These are phyloP conservation scores for Leptothorax acervorum DNA, from an alignment of 2,888 invertebrate species.

Conservation along the genomic window DNA sequence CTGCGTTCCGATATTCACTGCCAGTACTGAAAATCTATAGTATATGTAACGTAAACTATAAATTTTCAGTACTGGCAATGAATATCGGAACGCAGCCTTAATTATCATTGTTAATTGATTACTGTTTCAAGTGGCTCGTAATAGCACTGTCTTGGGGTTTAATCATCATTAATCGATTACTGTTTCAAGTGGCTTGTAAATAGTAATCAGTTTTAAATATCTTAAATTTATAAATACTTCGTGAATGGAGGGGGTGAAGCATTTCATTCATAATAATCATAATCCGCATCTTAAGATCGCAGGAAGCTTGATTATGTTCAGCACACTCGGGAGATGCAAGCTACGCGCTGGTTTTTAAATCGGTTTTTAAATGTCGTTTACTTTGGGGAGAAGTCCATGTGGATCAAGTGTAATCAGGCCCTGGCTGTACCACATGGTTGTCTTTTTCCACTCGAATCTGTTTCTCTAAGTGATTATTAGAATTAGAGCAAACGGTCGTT, in stretches of 20 bases:
- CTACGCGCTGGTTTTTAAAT: not conserved
- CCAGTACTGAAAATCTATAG: too few species aligned
- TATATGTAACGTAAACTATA: too few species aligned
- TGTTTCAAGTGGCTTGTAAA: not conserved
- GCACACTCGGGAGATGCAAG: not conserved
- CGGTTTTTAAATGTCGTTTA: not conserved
- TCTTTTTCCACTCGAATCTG: not conserved
- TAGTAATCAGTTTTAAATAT: not conserved
- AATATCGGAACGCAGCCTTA: too few species aligned
- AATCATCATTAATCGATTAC: too few species aligned
- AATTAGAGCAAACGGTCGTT: not conserved
- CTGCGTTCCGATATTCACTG: too few species aligned
- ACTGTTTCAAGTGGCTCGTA: too few species aligned
- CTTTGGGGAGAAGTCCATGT: not conserved
- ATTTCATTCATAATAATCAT: not conserved
- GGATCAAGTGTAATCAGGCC: not conserved
- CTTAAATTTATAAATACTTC: slow-evolving; percentile 9
- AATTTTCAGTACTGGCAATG: too few species aligned
- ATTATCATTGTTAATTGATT: too few species aligned
- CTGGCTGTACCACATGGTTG: not conserved
- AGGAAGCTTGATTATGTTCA: not conserved
- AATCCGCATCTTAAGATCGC: not conserved
- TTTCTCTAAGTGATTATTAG: not conserved
- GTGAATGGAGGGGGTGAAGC: not conserved
- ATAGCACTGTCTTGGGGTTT: too few species aligned